phyloP scores from a whole-genome alignment of 30 jellyfish, hydroid and myxozoan genomes.

The Nemopilema nomurai region DNA sequence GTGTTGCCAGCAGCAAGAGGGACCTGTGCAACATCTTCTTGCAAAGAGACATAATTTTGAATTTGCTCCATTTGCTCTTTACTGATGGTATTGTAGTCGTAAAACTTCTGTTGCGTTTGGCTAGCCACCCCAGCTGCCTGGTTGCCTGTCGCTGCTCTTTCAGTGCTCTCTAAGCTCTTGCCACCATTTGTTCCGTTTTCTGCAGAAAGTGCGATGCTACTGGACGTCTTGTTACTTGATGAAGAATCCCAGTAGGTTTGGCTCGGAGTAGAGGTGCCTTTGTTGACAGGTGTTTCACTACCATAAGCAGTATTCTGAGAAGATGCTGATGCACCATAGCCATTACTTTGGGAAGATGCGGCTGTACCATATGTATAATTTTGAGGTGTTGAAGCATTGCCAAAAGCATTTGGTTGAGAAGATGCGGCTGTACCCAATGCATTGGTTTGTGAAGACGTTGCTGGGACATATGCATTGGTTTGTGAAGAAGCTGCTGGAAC shows the following conservation, averaged over 20 bases:
- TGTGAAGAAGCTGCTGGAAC: background rate
- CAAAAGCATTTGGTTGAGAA: background rate
- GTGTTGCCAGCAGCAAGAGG: background rate
- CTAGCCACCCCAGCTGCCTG: background rate
- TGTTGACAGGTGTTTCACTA: too few species aligned
- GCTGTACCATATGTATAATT: background rate
- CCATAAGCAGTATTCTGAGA: background rate
- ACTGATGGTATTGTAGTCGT: constrained; percentile 22
- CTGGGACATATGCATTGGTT: background rate
- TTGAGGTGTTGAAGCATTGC: background rate
- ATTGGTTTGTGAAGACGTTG: background rate
- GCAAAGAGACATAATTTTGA: constrained; percentile 18
- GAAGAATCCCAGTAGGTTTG: background rate
- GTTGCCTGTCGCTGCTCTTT: too few species aligned
- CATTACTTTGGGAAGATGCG: background rate
- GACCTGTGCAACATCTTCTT: background rate
- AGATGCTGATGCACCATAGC: background rate
- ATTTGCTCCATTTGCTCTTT: constrained; percentile 38
- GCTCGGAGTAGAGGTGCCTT: too few species aligned
- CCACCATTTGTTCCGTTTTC: background rate
- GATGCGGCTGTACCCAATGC: background rate
- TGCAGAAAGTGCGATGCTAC: background rate
- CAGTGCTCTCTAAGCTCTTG: background rate
- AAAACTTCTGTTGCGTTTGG: constrained; percentile 4
- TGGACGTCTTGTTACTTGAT: background rate